Evolutionary conservation across 2,888 invertebrate species (phyloP), one percentile per base, ranked within the genome.

Genomic region (Leptarthrus brevirostris): DNA sequence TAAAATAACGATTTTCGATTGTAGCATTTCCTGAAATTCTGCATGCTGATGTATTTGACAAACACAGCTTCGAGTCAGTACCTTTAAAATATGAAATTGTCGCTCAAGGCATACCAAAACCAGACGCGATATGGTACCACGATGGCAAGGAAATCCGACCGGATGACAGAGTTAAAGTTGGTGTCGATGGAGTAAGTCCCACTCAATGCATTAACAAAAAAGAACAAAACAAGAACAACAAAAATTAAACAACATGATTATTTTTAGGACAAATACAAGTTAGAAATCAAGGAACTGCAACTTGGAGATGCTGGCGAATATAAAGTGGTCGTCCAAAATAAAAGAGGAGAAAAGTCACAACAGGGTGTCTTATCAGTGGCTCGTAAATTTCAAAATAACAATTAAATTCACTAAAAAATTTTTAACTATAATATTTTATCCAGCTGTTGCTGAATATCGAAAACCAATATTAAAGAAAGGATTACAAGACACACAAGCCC

Each of bases 321-420:
- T 86, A 91, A 92, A 78, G 93, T 94, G 74, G 90, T 92, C 75
- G 88, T 97, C 70, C 89, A 89, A 79, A 97, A 97, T 83, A 91
- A 92, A 80, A 88, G 93, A 61, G 97, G 97, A 70, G 93, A 93
- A 82, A 90, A 91, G 75, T 87, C 88, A 58, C 87, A 90, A 76
- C 89, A 92, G 80, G 95, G 93, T 24, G 88, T 90, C 40, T 86
- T 96, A 10, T 89, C 90, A 22, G 89, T 96, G 49, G 90, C 89
- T 75, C 89, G 93, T 93, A 84, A 89, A 89, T 87, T 47, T 12
- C 2, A 12, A 8, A 10, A n/a, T 44, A 44, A n/a, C 16, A 12
- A 14, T 44, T 6, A 47, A 10, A 5, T 47, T 47, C 47, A n/a
- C 0, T 47, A n/a, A 14, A n/a, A 47, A 14, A 1, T 1, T 5